Conservation (phyloP, 2,797 vertebrate genomes). For the Anolis apletophallus region DNA sequence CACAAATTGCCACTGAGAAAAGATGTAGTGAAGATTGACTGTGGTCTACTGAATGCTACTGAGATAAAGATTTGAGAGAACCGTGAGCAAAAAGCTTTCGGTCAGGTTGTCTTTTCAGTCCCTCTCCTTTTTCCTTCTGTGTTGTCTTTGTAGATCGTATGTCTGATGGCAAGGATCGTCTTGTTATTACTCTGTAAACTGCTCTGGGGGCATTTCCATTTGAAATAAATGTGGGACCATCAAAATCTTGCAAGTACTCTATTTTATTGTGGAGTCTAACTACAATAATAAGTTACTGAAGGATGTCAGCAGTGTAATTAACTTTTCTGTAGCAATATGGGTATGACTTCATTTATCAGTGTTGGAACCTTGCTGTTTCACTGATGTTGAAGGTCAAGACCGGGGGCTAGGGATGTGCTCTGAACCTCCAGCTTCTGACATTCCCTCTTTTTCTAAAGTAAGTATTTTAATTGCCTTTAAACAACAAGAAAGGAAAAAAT, state of each 20-base stretch:
- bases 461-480: background rate
- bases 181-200: too few species aligned
- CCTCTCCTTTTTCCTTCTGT: too few species aligned
- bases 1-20: background rate
- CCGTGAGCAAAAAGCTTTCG: background rate
- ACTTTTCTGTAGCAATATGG: background rate
- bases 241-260: too few species aligned
- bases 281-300: too few species aligned
- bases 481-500: background rate
- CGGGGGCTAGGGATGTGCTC: background rate
- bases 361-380: background rate
- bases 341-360: background rate
- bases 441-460: background rate
- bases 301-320: too few species aligned
- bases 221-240: too few species aligned
- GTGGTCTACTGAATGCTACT: background rate
- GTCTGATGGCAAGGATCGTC: too few species aligned
- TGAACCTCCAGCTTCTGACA: background rate
- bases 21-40: background rate
- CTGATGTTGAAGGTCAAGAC: background rate
- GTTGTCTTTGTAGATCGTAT: too few species aligned
- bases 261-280: too few species aligned
- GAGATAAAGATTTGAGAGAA: too few species aligned
- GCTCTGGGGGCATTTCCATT: too few species aligned
- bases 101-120: background rate